Evolutionary conservation across 2,888 invertebrate species (phyloP), one percentile per base, ranked within the genome.

Genomic region (Stomorhina lunata): DNA sequence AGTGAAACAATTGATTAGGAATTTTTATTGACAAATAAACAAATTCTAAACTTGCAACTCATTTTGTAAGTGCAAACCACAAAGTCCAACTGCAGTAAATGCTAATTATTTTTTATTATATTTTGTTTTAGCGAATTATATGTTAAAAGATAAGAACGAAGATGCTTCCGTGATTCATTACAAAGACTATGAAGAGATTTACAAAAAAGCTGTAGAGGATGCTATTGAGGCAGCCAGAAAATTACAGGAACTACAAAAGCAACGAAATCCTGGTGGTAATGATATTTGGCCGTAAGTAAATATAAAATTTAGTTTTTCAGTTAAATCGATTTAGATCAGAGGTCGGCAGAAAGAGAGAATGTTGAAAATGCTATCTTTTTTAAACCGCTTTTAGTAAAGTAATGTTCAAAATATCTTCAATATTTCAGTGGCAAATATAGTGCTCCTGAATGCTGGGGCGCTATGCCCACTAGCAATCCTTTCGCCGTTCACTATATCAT

Each of bases 401-500:
- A 2, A 40, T 20, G 1, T 43, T 17, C n/a, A 27, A 40, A 45
- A 27, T 20, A 27, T 61, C 10, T 20, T 20, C n/a, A 2, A 29
- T 48, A 1, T 65, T 73, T 2, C 40, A 84, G 84, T 10, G 59
- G 27, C 2, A 78, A 78, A 37, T 82, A 50, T 53, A 4, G 20
- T 10, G 22, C 63, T 15, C 53, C 75, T 7, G 57, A 32, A 57
- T 34, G 72, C 43, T 84, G 81, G 84, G 80, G 84, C 50, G 20
- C 80, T n/a, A 50, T 73, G 50, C 83, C 87, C 0, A 88, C 85
- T 1, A 90, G 90, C 3, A 90, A 88, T 78, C 90, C 93, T 0
- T 89, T 93, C 40, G 93, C 94, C 0, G 92, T 98, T 0, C 98
- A 98, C 90, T 96, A 94, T 89, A 94, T 95, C 1, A 98, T 98